Conservation (phyloP, 1,140 invertebrate genomes). For the Parasteatoda tepidariorum region DNA sequence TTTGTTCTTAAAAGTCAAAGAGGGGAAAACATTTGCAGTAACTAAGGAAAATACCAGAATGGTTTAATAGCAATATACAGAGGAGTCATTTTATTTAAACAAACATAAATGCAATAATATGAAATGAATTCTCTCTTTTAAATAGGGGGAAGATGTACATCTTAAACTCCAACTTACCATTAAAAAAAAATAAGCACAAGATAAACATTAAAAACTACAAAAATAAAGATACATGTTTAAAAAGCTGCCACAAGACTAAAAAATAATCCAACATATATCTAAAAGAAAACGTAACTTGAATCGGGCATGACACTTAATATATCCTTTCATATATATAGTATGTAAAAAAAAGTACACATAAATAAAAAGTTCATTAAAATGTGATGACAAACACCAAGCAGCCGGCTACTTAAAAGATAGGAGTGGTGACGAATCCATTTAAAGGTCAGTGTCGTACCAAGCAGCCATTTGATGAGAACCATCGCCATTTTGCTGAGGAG, state of each 20-base stretch:
- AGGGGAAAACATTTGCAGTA: background rate
- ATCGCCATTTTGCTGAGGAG: constrained; percentile 82
- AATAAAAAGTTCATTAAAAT: background rate
- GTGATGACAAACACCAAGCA: background rate
- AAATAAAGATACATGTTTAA: background rate
- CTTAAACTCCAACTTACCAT: background rate
- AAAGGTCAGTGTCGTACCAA: constrained; percentile 97
- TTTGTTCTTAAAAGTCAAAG: background rate
- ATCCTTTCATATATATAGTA: background rate
- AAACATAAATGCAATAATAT: background rate
- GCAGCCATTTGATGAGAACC: constrained; percentile 91
- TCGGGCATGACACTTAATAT: background rate
- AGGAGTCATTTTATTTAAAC: background rate
- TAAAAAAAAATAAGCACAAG: background rate
- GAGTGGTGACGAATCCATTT: constrained; percentile 66
- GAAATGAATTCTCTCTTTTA: background rate
- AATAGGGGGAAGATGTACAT: background rate
- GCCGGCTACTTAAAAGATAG: background rate
- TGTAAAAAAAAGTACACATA: background rate
- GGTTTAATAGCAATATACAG: background rate
- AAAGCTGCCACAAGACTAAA: background rate
- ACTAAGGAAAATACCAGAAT: background rate
- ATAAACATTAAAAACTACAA: background rate
- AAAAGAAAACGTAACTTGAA: background rate
- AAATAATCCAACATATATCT: background rate